A percentile compares a stretch with the other conserved stretches of the same genome.
phyloP scores from a whole-genome alignment of 2,888 invertebrate genomes.

The Incurvaria masculella region DNA sequence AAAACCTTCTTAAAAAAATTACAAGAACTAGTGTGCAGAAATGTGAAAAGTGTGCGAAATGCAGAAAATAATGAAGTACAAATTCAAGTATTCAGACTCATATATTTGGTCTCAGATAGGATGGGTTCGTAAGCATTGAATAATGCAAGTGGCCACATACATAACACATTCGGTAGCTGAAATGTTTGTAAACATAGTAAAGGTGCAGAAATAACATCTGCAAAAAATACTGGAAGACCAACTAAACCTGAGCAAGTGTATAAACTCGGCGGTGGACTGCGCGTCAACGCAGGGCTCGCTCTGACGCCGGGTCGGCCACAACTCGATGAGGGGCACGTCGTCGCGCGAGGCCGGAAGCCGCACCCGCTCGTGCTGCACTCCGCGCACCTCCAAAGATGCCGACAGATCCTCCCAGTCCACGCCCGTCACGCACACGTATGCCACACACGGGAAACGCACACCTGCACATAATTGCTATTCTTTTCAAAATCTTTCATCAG shows the following conservation, averaged over 20 bases:
- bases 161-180: too few species aligned
- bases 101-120: too few species aligned
- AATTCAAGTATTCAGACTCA: too few species aligned
- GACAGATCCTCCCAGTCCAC: conserved; percentile 53
- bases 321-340: conserved; percentile 57
- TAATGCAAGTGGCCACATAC: too few species aligned
- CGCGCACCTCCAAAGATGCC: conserved; percentile 58
- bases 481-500: too few species aligned
- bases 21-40: too few species aligned
- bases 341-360: conserved; percentile 57
- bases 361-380: conserved; percentile 63
- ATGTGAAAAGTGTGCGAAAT: too few species aligned
- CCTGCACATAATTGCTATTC: too few species aligned
- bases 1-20: too few species aligned
- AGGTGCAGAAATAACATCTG: neutral
- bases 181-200: neutral
- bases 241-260: conserved; percentile 55
- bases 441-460: conserved; percentile 63
- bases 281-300: conserved; percentile 55
- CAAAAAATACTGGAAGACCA: neutral
- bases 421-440: conserved; percentile 55
- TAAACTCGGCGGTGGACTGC: conserved; percentile 58
- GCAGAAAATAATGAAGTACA: too few species aligned
- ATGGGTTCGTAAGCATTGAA: too few species aligned
- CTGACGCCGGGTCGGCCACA: conserved; percentile 65